These are phyloP conservation scores for Pterophyllum scalare DNA, from an alignment of 2,113 vertebrate species.

Conservation along the genomic window DNA sequence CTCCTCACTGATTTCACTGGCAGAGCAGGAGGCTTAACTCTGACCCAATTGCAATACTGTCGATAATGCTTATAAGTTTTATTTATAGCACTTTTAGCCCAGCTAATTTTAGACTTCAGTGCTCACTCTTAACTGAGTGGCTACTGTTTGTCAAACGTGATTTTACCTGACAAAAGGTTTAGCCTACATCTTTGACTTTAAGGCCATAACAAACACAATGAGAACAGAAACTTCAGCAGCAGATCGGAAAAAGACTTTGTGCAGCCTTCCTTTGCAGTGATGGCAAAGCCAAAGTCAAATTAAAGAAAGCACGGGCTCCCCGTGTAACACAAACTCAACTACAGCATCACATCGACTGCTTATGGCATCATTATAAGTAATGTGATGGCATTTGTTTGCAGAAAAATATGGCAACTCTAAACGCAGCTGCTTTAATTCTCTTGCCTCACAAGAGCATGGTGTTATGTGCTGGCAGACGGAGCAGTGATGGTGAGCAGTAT, in stretches of 20 bases:
- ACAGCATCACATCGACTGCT: not conserved
- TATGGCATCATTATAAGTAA: not conserved
- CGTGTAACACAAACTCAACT: not conserved
- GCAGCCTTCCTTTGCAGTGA: accelerated
- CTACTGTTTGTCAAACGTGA: slow-evolving; percentile 16
- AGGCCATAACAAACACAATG: not conserved
- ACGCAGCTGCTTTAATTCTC: not conserved
- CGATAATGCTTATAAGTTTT: slow-evolving; percentile 45
- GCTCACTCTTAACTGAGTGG: slow-evolving; percentile 24
- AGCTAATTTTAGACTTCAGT: slow-evolving; percentile 45
- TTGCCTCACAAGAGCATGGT: not conserved
- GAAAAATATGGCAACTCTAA: not conserved
- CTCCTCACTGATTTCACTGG: slow-evolving; percentile 44
- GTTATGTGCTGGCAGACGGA: not conserved
- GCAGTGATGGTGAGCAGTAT: not conserved
- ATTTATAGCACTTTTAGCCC: slow-evolving; percentile 46
- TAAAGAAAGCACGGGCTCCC: not conserved
- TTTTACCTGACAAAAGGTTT: slow-evolving; percentile 14
- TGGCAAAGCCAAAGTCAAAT: not conserved
- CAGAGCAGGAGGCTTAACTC: slow-evolving; percentile 53
- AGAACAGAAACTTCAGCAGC: slow-evolving; percentile 3
- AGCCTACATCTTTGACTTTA: slow-evolving; percentile 1
- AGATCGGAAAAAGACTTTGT: not conserved
- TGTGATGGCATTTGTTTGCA: not conserved
- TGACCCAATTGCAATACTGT: slow-evolving; percentile 56